Evolutionary conservation across 2,797 vertebrate genomes (phyloP).

Genomic region (Danio kyathit): DNA sequence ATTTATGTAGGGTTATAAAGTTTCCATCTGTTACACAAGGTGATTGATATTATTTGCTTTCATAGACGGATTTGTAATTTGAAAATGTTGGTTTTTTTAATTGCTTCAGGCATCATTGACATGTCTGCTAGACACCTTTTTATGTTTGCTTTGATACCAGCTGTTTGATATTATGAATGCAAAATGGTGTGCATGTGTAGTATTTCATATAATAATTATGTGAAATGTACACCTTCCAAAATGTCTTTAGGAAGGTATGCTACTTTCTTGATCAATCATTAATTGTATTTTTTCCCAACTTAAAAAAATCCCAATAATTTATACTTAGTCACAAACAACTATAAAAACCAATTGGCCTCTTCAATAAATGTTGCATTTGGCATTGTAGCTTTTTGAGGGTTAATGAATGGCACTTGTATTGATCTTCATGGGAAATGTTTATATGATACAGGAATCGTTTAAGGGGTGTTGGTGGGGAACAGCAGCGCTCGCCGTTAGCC

Average conservation of each 20-base stretch:
- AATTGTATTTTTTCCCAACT: not conserved
- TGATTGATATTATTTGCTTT: not conserved
- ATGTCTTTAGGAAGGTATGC: not conserved
- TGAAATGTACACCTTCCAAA: not conserved
- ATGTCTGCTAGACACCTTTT: conserved; percentile 17
- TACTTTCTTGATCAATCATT: not conserved
- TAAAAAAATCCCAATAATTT: conserved; percentile 5
- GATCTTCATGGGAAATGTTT: conserved; percentile 96
- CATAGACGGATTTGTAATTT: conserved; percentile 12
- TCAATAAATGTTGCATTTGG: conserved; percentile 90
- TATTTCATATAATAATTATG: not conserved
- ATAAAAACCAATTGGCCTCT: conserved; percentile 56
- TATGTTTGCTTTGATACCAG: conserved; percentile 15
- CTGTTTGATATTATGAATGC: not conserved
- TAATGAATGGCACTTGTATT: conserved; percentile 93
- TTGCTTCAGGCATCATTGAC: conserved; percentile 14
- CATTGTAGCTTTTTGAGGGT: conserved; percentile 83
- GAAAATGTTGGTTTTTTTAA: conserved; percentile 26
- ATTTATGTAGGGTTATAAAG: not conserved
- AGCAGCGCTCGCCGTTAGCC: conserved; percentile 39
- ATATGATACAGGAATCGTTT: conserved; percentile 91
- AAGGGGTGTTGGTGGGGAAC: conserved; percentile 59
- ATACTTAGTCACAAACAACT: conserved; percentile 44
- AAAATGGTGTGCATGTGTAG: not conserved
- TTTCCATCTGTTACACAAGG: conserved; percentile 16